Conservation (phyloP, 2,113 vertebrate species). For the Saguinus imperator region DNA sequence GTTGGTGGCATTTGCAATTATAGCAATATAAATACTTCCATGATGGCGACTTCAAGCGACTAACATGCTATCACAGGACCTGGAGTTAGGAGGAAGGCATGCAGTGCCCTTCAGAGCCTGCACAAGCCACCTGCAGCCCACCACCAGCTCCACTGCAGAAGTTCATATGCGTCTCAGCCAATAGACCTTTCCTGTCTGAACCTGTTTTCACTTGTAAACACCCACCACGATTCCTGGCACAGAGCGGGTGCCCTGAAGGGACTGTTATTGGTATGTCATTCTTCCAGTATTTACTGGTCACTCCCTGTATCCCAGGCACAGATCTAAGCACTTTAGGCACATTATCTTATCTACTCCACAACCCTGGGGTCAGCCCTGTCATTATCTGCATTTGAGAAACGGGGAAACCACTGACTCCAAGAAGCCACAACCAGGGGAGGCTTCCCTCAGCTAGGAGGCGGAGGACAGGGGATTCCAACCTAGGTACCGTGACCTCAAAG, state of each 20-base stretch:
- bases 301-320: rapidly evolving
- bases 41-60: neutral
- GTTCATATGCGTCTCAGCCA: neutral
- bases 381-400: neutral
- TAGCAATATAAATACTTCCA: neutral
- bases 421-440: neutral
- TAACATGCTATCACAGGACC: rapidly evolving
- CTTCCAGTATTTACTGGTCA: rapidly evolving
- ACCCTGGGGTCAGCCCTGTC: neutral
- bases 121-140: too few species aligned
- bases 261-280: neutral
- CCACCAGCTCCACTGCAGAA: neutral
- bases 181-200: neutral
- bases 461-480: neutral
- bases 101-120: too few species aligned
- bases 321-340: rapidly evolving
- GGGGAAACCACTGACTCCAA: neutral
- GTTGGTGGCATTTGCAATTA: neutral
- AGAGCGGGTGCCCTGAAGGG: neutral
- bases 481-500: rapidly evolving
- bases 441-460: rapidly evolving
- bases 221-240: neutral
- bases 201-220: neutral
- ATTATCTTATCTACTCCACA: too few species aligned
- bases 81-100: too few species aligned